These are phyloP conservation scores for Syngnathus floridae DNA, from an alignment of 2,113 vertebrate species.

Conservation along the genomic window DNA sequence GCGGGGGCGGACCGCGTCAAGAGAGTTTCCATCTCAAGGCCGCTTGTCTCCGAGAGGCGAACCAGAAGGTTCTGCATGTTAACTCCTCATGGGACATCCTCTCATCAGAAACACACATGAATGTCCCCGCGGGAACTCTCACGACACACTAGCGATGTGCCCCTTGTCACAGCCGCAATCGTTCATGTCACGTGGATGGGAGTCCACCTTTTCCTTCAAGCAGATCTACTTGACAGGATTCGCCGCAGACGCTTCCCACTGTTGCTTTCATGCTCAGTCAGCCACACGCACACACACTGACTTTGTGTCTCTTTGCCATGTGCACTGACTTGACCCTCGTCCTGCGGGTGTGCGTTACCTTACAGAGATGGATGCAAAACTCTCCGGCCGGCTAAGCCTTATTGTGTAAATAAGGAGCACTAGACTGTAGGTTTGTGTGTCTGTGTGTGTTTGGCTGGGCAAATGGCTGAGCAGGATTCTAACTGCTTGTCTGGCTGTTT, in stretches of 20 bases:
- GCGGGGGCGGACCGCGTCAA: conserved; percentile 31
- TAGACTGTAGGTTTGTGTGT: conserved; percentile 20
- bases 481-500: conserved; percentile 15
- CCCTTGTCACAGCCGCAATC: too few species aligned
- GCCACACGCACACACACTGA: background rate
- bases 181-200: conserved; percentile 13
- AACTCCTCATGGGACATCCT: conserved; percentile 17
- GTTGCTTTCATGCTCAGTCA: conserved; percentile 34
- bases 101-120: conserved; percentile 27
- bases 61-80: conserved; percentile 42
- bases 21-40: conserved; percentile 54
- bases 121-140: background rate
- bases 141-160: too few species aligned
- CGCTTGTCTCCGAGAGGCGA: conserved; percentile 53
- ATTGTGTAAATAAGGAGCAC: conserved; percentile 49
- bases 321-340: conserved; percentile 12
- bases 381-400: conserved; percentile 28
- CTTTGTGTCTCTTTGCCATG: background rate
- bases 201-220: conserved; percentile 21
- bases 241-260: conserved; percentile 10
- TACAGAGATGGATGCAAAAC: conserved; percentile 43
- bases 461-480: conserved; percentile 19
- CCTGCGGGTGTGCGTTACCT: conserved; percentile 17
- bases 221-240: conserved; percentile 14
- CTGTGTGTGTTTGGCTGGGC: conserved; percentile 38